Conservation (phyloP, 1,140 invertebrate genomes). For the Ooceraea biroi region DNA sequence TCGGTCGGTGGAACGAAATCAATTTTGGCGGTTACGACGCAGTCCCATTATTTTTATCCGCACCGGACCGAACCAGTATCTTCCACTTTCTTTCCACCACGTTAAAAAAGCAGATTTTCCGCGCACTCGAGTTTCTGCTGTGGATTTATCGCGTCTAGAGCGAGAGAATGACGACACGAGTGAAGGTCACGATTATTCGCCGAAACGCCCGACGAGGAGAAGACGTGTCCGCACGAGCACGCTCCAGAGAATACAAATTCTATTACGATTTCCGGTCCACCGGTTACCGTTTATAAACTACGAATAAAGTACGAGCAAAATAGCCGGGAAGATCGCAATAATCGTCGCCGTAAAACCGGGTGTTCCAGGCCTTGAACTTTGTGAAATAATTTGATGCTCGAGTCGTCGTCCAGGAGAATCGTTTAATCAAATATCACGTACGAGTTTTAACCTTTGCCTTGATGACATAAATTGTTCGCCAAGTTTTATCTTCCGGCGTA, state of each 20-base stretch:
- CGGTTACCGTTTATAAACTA: not conserved
- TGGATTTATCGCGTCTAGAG: too few species aligned
- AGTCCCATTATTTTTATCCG: constrained; percentile 39
- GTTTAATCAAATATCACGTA: constrained; percentile 18
- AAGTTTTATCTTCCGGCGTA: not conserved
- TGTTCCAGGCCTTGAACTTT: constrained; percentile 25
- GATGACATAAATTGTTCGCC: constrained; percentile 28
- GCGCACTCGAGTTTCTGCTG: not conserved
- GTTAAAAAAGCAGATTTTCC: not conserved
- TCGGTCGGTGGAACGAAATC: not conserved
- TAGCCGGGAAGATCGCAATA: not conserved
- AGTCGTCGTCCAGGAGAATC: not conserved
- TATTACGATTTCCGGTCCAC: constrained; percentile 24
- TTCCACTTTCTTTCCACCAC: not conserved
- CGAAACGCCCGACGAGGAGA: not conserved
- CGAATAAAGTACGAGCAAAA: not conserved
- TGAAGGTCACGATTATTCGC: constrained; percentile 18
- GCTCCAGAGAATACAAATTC: constrained; percentile 20
- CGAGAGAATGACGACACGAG: not conserved
- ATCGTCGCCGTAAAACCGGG: not conserved
- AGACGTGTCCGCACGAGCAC: not conserved
- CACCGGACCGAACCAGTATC: constrained; percentile 15
- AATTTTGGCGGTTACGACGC: not conserved
- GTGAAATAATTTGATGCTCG: constrained; percentile 10
- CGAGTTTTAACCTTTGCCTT: constrained; percentile 32